Base-by-base conservation (phyloP, 1,140 invertebrate species). In the Danaus melanippus region DNA sequence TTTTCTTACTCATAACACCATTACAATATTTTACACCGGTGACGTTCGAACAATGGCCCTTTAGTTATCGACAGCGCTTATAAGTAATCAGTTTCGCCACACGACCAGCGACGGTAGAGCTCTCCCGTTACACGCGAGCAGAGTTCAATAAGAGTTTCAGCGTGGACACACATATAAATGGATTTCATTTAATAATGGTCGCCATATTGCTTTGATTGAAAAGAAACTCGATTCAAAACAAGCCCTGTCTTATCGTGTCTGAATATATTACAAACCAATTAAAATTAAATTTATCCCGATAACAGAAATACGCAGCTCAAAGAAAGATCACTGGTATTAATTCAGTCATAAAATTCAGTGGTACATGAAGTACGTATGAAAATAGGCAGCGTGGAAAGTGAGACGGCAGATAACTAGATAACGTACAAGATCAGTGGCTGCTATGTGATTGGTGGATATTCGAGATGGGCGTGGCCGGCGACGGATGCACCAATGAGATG, bases 401-500 rank as follows among this genome's bases (percentile, higher is more conserved):
- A 86, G 80, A 84, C 69, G 67, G 83, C 69, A 84, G 83, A 84
- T 79, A 83, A 84, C 74, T 77, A 86, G 83, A 86, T 83, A 84
- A 86, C 69, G 74, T 64, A 79, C 74, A 69, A 84, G 83, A 86
- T 84, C 76, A 76, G 72, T 76, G 69, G 65, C 58, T 56, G 68
- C 50, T 53, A 59, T 43, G 67, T 44, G 70, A 86, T 86, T 86
- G 83, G 80, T 50, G 66, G 74, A 12, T 52, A 63, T 44, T 12
- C 44, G 41, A 42, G 10, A 52, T 60, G 76, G 83, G 83, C 83
- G 80, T 69, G 75, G 75, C 74, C 48, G 42, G 53, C 58, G 44
- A 59, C 71, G 74, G 80, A 86, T 84, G 78, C 80, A 83, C 83
- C 83, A 86, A 86, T 86, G 71, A 75, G 80, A 86, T 86, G 80